These are phyloP conservation scores for Xanthia icteritia DNA, from an alignment of 2,888 invertebrate genomes.

Conservation along the genomic window DNA sequence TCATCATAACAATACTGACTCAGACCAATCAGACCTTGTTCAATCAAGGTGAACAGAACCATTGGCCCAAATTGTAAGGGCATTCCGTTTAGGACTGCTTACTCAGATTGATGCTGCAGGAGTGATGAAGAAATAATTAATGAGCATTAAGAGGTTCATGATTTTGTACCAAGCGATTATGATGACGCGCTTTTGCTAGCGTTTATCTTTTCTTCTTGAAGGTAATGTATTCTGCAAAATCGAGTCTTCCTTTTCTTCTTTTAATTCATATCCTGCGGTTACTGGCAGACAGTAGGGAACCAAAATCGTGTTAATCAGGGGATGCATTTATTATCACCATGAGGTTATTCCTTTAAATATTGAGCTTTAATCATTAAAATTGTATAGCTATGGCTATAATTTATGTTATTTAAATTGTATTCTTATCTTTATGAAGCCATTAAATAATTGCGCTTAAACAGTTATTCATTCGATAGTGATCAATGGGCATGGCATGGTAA, in stretches of 20 bases:
- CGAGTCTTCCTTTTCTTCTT: neutral
- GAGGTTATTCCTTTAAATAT: neutral
- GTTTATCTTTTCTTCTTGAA: neutral
- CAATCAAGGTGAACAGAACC: slow-evolving; percentile 56
- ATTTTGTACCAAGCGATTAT: slow-evolving; percentile 1
- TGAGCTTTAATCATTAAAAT: neutral
- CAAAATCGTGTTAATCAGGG: too few relatives aligned
- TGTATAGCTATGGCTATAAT: neutral
- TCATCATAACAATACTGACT: slow-evolving; percentile 32
- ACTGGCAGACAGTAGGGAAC: neutral
- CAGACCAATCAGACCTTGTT: slow-evolving; percentile 47
- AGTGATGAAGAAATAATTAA: slow-evolving; percentile 40
- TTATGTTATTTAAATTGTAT: slow-evolving; percentile 41
- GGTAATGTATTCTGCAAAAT: neutral
- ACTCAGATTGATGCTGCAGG: slow-evolving; percentile 44
- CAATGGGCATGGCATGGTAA: slow-evolving; percentile 32
- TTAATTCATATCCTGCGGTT: neutral
- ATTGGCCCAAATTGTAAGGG: slow-evolving; percentile 51
- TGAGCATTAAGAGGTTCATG: slow-evolving; percentile 6
- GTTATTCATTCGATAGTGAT: slow-evolving; percentile 47
- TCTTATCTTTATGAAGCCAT: slow-evolving; percentile 30
- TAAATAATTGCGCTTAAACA: slow-evolving; percentile 30
- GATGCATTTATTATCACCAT: neutral
- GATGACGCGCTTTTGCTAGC: neutral
- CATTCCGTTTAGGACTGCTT: slow-evolving; percentile 55